Evolutionary conservation across 1,140 invertebrate species (phyloP).

Genomic region (Aradophagus sp.): DNA sequence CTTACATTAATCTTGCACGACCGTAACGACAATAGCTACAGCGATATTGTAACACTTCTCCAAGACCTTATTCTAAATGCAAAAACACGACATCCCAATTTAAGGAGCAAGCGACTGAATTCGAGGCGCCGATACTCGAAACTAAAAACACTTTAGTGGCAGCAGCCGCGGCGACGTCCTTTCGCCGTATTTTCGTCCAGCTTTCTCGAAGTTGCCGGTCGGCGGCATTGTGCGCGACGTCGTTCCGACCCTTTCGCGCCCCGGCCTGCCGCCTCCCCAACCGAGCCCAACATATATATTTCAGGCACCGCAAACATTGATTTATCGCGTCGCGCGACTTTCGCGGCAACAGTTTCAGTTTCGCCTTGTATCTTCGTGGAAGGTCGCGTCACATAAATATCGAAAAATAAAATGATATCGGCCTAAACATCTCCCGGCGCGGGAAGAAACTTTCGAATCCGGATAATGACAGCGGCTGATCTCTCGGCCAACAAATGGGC

Average conservation of each 20-base stretch:
- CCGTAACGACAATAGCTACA: no score
- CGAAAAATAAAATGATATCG: slow-evolving; percentile 35
- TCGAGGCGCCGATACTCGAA: no score
- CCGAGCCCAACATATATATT: slow-evolving; percentile 10
- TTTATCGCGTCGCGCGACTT: slow-evolving; percentile 43
- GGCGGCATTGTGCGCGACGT: slow-evolving; percentile 12
- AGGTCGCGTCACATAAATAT: slow-evolving; percentile 34
- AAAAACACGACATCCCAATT: no score
- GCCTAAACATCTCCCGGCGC: slow-evolving; percentile 17
- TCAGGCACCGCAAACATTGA: slow-evolving; percentile 38
- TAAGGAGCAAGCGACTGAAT: no score
- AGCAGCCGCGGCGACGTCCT: no score
- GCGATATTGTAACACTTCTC: no score
- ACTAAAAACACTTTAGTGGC: no score
- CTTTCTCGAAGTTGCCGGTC: slow-evolving; percentile 41
- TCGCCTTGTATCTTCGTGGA: slow-evolving; percentile 33
- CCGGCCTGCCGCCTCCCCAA: not conserved
- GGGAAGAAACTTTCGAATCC: slow-evolving; percentile 33
- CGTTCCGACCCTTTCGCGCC: no score
- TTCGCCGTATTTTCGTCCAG: no score
- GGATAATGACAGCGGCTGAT: slow-evolving; percentile 43
- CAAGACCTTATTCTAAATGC: no score
- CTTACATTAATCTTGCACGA: no score
- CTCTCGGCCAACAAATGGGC: slow-evolving; percentile 39
- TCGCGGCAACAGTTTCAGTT: slow-evolving; percentile 37